These are phyloP conservation scores for Pseudochaenichthys georgianus DNA, from an alignment of 2,797 vertebrate species.

Conservation along the genomic window DNA sequence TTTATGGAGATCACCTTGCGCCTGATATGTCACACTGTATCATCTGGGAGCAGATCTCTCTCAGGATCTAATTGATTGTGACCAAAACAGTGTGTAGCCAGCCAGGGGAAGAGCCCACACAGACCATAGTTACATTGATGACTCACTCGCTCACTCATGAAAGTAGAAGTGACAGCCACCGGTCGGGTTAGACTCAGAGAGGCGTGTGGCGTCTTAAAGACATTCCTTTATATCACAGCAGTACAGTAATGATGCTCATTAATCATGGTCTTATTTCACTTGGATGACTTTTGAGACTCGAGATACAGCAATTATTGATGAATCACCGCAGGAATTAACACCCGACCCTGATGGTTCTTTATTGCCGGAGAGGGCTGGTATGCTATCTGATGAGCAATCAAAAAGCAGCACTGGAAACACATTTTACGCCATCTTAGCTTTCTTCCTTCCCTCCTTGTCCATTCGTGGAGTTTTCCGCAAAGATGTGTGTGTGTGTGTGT, in stretches of 20 bases:
- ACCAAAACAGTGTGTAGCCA: neutral
- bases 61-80: neutral
- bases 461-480: conserved; percentile 38
- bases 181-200: conserved; percentile 24
- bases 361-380: neutral
- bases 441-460: conserved; percentile 23
- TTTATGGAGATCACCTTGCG: too few species aligned
- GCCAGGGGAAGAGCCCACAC: neutral
- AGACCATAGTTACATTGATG: conserved; percentile 46
- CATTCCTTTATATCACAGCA: conserved; percentile 19
- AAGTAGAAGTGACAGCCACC: conserved; percentile 34
- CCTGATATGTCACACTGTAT: neutral
- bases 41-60: neutral
- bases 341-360: conserved; percentile 17
- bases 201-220: conserved; percentile 24
- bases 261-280: conserved; percentile 50
- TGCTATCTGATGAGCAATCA: conserved; percentile 43
- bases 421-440: conserved; percentile 36
- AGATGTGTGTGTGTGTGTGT: conserved; percentile 6
- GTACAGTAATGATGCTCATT: conserved; percentile 59
- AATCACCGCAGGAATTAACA: conserved; percentile 60
- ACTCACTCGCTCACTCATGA: conserved; percentile 64
- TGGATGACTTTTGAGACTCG: conserved; percentile 28
- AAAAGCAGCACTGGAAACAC: conserved; percentile 2
- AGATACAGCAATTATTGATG: conserved; percentile 62